A percentile compares a stretch with the other conserved stretches of the same genome.
Conservation (phyloP, 2,888 invertebrate genomes). For the Oithona nana region DNA sequence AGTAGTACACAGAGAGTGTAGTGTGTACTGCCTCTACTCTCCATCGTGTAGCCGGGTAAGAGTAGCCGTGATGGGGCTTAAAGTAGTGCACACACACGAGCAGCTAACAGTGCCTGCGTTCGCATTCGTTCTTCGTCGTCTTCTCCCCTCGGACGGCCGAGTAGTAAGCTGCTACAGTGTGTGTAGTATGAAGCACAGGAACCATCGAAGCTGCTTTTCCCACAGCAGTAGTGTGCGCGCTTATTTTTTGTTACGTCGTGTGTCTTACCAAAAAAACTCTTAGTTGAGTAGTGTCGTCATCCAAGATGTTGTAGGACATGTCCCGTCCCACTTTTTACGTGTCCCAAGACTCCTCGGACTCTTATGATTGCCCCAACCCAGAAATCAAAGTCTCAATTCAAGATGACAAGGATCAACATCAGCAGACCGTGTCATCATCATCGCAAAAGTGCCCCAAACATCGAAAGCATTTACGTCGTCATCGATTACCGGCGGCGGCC, state of each 20-base stretch:
- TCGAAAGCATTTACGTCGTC: too few relatives aligned
- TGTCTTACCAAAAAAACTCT: too few relatives aligned
- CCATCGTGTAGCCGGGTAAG: too few relatives aligned
- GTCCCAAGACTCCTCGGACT: background rate
- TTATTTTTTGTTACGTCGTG: background rate
- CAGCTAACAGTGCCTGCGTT: too few relatives aligned
- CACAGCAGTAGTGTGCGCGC: background rate
- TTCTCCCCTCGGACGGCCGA: background rate
- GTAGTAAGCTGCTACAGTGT: background rate
- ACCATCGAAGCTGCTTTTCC: background rate
- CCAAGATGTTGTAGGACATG: background rate
- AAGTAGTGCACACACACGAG: too few relatives aligned
- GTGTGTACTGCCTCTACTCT: too few relatives aligned
- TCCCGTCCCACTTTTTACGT: background rate
- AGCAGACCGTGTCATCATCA: background rate
- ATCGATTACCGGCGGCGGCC: background rate
- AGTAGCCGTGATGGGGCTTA: too few relatives aligned
- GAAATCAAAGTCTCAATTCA: too few relatives aligned
- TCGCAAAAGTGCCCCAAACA: background rate
- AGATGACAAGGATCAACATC: background rate
- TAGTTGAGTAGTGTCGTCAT: background rate
- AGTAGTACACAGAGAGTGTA: too few relatives aligned
- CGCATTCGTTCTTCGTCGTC: too few relatives aligned
- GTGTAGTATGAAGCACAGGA: background rate
- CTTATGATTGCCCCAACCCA: too few relatives aligned